Evolutionary conservation across 2,888 invertebrate species (phyloP).

Genomic region (Dugesia japonica): DNA sequence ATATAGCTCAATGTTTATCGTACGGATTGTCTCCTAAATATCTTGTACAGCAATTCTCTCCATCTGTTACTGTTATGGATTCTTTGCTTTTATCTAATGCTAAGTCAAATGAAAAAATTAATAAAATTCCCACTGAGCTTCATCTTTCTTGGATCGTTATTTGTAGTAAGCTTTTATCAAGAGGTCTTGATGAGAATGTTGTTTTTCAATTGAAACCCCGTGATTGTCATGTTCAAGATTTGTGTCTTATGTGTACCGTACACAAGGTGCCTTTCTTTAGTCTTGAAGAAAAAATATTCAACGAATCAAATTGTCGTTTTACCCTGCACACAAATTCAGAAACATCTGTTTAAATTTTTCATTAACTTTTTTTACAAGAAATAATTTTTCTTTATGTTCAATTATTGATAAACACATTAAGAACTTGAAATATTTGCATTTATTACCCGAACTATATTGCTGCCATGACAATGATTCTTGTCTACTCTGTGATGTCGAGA

Average conservation of each 20-base stretch:
- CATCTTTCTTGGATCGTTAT: constrained; percentile 68
- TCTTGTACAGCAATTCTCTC: constrained; percentile 25
- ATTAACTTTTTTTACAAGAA: no score
- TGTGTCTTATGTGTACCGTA: constrained; percentile 72
- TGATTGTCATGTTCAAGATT: constrained; percentile 29
- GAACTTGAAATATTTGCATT: not conserved
- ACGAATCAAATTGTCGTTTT: constrained; percentile 86
- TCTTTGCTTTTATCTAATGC: not conserved
- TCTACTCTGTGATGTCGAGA: not conserved
- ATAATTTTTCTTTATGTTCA: not conserved
- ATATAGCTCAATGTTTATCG: constrained; percentile 21
- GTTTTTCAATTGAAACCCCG: constrained; percentile 63
- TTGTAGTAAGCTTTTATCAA: constrained; percentile 72
- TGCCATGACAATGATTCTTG: not conserved
- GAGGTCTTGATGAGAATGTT: constrained; percentile 65
- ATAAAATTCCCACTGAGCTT: not conserved
- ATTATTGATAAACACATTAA: no score
- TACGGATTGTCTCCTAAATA: constrained; percentile 22
- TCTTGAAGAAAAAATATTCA: constrained; percentile 81
- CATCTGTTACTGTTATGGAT: constrained; percentile 8
- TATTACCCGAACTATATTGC: not conserved
- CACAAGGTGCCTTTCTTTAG: constrained; percentile 76
- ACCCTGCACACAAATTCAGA: constrained; percentile 80
- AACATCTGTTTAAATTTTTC: constrained; percentile 64
- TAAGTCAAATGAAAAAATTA: not conserved